Conservation (phyloP, 2,797 vertebrate genomes). For the Eptatretus atami region DNA sequence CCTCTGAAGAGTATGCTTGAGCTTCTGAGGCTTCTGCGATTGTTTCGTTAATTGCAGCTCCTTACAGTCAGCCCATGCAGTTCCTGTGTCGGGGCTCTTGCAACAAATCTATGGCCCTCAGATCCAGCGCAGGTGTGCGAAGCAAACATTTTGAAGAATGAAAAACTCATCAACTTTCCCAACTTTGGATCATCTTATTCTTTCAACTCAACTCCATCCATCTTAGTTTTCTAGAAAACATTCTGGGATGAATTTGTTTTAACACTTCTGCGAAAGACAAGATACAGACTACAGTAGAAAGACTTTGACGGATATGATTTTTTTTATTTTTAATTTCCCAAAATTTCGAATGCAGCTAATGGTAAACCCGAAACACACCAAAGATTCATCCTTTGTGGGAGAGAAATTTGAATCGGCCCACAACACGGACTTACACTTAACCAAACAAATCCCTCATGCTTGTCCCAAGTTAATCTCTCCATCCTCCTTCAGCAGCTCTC, state of each 20-base stretch:
- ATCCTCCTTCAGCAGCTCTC: too few relatives aligned
- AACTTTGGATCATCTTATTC: constrained; percentile 8
- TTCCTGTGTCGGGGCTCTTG: constrained; percentile 92
- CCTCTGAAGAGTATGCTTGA: constrained; percentile 72
- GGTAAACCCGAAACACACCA: too few relatives aligned
- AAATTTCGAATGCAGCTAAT: too few relatives aligned
- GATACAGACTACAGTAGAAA: too few relatives aligned
- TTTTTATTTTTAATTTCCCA: too few relatives aligned
- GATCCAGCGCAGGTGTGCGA: constrained; percentile 95
- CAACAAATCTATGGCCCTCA: constrained; percentile 91
- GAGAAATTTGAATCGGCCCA: too few relatives aligned
- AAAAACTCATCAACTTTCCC: too few relatives aligned
- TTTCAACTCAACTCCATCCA: constrained; percentile 10
- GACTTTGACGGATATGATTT: too few relatives aligned
- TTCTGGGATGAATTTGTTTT: constrained; percentile 4
- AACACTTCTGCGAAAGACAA: not conserved
- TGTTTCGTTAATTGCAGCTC: constrained; percentile 74
- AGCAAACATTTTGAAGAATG: constrained; percentile 8
- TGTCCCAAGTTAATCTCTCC: too few relatives aligned
- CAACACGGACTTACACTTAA: too few relatives aligned
- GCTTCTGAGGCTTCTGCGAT: constrained; percentile 91
- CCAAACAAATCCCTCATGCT: too few relatives aligned
- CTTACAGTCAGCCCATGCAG: constrained; percentile 83
- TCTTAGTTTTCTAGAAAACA: not conserved
- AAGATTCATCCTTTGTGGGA: too few relatives aligned